These are phyloP conservation scores for Leptoclinus maculatus DNA, from an alignment of 2,797 vertebrate species.

Conservation along the genomic window DNA sequence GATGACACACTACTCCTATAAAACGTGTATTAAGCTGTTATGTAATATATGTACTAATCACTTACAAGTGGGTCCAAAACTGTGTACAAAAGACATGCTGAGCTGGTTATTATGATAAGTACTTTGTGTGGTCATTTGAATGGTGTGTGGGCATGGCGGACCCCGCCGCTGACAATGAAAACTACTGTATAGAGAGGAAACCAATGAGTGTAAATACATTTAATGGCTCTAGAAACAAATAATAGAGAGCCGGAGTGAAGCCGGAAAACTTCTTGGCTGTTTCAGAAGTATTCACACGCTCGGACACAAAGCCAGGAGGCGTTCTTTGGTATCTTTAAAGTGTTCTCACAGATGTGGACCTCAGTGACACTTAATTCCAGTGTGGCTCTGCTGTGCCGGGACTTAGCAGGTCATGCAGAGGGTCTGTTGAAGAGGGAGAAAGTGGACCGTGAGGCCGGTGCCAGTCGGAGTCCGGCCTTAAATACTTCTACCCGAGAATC, in stretches of 20 bases:
- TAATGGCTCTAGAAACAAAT: background rate
- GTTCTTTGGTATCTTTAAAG: conserved; percentile 18
- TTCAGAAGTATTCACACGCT: background rate
- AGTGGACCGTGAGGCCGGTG: background rate
- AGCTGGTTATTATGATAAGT: background rate
- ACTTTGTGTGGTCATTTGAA: background rate
- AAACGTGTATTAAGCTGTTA: background rate
- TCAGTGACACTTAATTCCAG: conserved; percentile 39
- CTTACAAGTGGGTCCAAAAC: background rate
- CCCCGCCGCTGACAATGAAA: background rate
- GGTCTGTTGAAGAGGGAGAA: conserved; percentile 10
- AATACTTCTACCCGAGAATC: conserved; percentile 26
- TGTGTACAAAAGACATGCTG: background rate
- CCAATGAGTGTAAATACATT: background rate
- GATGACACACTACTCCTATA: background rate
- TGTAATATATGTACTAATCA: background rate
- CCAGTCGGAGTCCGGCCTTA: conserved; percentile 15
- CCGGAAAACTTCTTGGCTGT: background rate
- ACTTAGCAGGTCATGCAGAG: conserved; percentile 33
- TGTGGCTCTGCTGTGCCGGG: conserved; percentile 24
- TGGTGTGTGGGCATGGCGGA: background rate
- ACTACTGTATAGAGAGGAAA: background rate
- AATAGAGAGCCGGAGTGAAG: background rate
- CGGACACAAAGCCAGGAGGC: conserved; percentile 12
- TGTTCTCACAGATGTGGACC: conserved; percentile 33